phyloP scores from a whole-genome alignment of 2,888 invertebrate genomes.

The Coleophora deauratella region DNA sequence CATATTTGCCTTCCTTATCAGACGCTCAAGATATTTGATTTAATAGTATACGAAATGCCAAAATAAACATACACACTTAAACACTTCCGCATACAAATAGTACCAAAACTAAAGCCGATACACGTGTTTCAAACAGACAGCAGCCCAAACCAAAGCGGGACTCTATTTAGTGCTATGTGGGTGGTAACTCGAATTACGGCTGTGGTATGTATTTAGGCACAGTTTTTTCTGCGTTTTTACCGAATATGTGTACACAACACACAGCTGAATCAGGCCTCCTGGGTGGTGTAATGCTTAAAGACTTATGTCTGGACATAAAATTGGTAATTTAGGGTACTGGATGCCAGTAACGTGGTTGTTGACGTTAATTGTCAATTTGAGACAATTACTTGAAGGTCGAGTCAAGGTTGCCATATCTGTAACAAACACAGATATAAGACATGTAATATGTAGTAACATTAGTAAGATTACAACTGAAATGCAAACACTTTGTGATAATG shows the following conservation, averaged over 20 bases:
- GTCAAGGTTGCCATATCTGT: too few species aligned
- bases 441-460: too few species aligned
- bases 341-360: too few species aligned
- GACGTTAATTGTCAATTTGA: too few species aligned
- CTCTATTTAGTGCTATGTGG: slow-evolving; percentile 47
- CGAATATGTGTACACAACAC: slow-evolving; percentile 31
- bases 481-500: too few species aligned
- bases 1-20: too few species aligned
- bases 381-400: too few species aligned
- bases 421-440: too few species aligned
- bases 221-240: slow-evolving; percentile 33
- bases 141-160: slow-evolving; percentile 27
- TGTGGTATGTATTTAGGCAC: slow-evolving; percentile 23
- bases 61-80: slow-evolving; percentile 19
- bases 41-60: slow-evolving; percentile 1
- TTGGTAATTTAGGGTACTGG: too few species aligned
- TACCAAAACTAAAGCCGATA: slow-evolving; percentile 19
- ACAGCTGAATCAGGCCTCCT: slow-evolving; percentile 54
- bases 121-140: slow-evolving; percentile 25
- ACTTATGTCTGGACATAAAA: background rate
- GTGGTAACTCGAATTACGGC: slow-evolving; percentile 32
- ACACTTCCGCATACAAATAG: slow-evolving; percentile 33
- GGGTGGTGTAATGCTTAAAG: slow-evolving; percentile 24
- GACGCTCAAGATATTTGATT: background rate
- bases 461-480: too few species aligned